Conservation (phyloP, 2,888 invertebrate genomes). For the Chamaedrilus cognettii region DNA sequence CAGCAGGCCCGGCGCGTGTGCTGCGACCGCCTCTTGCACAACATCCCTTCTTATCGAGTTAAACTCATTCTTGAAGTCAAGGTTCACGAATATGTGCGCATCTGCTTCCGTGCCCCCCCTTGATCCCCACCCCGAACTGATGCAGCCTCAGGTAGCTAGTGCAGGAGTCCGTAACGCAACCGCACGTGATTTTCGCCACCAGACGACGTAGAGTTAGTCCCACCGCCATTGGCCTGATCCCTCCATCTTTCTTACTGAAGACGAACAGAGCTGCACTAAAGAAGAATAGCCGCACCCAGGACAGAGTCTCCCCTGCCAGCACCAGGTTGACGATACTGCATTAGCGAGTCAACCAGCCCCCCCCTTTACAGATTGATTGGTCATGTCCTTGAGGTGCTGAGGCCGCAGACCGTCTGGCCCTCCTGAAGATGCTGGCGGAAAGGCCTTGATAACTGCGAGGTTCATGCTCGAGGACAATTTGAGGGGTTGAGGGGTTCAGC, state of each 20-base stretch:
- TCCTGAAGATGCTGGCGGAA: neutral
- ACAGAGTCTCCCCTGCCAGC: neutral
- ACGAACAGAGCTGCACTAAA: neutral
- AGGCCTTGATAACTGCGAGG: conserved; percentile 1
- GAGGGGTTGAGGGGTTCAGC: neutral
- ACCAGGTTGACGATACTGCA: neutral
- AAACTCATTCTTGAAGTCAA: neutral
- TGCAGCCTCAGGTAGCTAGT: too few relatives aligned
- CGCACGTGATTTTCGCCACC: neutral
- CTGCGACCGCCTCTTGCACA: neutral
- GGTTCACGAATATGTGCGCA: neutral
- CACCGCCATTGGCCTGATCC: neutral
- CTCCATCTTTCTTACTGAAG: neutral
- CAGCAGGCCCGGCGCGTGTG: neutral
- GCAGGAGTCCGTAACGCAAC: neutral
- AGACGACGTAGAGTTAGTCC: neutral
- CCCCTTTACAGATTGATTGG: neutral
- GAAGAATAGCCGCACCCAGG: neutral
- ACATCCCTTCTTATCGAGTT: neutral
- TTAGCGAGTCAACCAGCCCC: neutral
- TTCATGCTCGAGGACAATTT: too few relatives aligned
- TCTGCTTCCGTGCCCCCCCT: too few relatives aligned
- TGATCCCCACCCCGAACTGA: too few relatives aligned
- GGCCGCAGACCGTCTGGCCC: conserved; percentile 5
- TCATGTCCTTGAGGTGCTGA: neutral